Evolutionary conservation across 2,113 vertebrate species (phyloP).

Genomic region (Alexandromys fortis): DNA sequence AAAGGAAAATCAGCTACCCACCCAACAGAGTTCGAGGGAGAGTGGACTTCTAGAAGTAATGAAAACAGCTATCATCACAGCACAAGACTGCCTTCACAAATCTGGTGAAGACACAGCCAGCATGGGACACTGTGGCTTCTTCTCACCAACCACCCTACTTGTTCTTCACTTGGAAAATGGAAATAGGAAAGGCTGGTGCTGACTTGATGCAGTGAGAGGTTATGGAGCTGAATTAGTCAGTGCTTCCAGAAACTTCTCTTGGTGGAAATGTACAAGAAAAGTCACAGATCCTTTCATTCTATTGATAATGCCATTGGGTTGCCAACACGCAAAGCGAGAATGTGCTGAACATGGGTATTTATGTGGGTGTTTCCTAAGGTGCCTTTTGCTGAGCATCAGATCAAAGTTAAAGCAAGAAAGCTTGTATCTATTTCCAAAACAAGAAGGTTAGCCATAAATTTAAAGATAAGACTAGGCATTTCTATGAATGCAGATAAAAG

Average conservation of each 20-base stretch:
- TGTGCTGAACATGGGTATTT: background rate
- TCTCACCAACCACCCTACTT: background rate
- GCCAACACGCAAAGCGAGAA: background rate
- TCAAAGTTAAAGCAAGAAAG: slow-evolving; percentile 19
- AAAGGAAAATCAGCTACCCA: background rate
- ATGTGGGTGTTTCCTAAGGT: background rate
- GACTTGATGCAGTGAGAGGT: background rate
- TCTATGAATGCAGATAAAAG: slow-evolving; percentile 16
- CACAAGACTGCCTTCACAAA: background rate
- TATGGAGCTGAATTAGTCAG: background rate
- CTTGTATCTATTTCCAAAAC: background rate
- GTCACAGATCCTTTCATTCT: background rate
- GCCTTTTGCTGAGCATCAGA: background rate
- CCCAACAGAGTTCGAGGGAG: background rate
- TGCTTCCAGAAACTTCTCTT: background rate
- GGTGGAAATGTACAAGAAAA: slow-evolving; percentile 4
- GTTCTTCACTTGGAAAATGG: background rate
- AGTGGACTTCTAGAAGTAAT: slow-evolving; percentile 6
- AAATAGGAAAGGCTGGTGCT: background rate
- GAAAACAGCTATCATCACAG: slow-evolving; percentile 30
- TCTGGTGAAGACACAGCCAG: background rate
- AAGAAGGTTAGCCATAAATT: background rate
- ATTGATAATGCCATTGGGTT: background rate
- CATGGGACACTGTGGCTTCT: background rate
- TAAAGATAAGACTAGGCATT: background rate